Evolutionary conservation across 2,888 invertebrate genomes (phyloP).

Genomic region (Epinotia brunnichana): DNA sequence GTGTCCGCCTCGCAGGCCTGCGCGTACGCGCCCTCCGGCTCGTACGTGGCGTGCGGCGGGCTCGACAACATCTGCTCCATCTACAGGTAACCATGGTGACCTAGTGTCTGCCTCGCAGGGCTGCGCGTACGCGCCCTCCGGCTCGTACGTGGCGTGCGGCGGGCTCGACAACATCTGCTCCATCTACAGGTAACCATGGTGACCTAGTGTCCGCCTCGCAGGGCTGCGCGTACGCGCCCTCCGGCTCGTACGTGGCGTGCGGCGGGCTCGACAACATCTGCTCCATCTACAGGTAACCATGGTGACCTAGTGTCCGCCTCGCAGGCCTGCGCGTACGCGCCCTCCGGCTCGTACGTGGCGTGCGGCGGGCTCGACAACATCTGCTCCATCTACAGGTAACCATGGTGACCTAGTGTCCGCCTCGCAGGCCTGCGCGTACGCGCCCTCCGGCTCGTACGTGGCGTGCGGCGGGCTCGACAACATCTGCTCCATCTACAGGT

Average conservation of each 20-base stretch:
- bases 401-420: slow-evolving; percentile 89
- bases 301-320: too few relatives aligned
- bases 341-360: slow-evolving; percentile 99
- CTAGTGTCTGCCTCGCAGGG: too few relatives aligned
- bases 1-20: slow-evolving; percentile 90
- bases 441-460: slow-evolving; percentile 99
- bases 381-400: slow-evolving; percentile 95
- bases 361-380: slow-evolving; percentile 99
- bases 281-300: too few relatives aligned
- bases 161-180: slow-evolving; percentile 99
- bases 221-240: slow-evolving; percentile 96
- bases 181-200: slow-evolving; percentile 87
- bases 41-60: too few relatives aligned
- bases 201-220: slow-evolving; percentile 86
- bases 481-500: slow-evolving; percentile 98
- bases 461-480: slow-evolving; percentile 99
- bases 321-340: slow-evolving; percentile 97
- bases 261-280: too few relatives aligned
- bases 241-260: slow-evolving; percentile 84
- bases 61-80: too few relatives aligned
- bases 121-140: slow-evolving; percentile 99
- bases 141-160: slow-evolving; percentile 99
- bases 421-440: slow-evolving; percentile 99
- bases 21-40: slow-evolving; percentile 98
- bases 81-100: too few relatives aligned